Percentiles rank a stretch among this genome's conserved stretches.
Conservation (phyloP, 1,140 invertebrate genomes). For the Brachionus asplanchnoidis region DNA sequence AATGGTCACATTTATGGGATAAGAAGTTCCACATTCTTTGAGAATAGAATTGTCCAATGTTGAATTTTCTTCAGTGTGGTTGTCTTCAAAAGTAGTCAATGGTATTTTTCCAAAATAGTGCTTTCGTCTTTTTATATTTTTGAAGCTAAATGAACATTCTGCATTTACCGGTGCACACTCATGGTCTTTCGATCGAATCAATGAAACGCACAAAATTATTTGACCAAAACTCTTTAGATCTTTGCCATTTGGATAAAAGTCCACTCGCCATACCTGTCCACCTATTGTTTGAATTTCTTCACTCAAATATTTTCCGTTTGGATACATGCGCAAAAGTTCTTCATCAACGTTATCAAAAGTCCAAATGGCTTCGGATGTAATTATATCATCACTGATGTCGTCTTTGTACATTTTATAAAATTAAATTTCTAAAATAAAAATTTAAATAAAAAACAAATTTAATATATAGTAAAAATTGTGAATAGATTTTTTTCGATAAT, state of each 20-base stretch:
- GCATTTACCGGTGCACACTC: neutral
- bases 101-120: conserved; percentile 34
- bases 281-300: conserved; percentile 23
- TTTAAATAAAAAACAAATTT: neutral
- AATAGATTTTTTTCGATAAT: neutral
- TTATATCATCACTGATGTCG: conserved; percentile 17
- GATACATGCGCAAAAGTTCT: conserved; percentile 18
- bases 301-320: neutral
- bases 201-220: neutral
- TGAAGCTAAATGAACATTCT: conserved; percentile 24
- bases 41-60: neutral
- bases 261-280: neutral
- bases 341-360: conserved; percentile 10
- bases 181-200: neutral
- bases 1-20: conserved; percentile 3
- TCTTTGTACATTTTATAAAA: neutral
- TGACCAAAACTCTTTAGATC: conserved; percentile 1
- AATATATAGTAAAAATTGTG: neutral
- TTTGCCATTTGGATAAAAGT: conserved; percentile 33
- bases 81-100: neutral
- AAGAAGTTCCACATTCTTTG: neutral
- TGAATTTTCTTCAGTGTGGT: conserved; percentile 7
- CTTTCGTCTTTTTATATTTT: conserved; percentile 16
- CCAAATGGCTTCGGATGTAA: conserved; percentile 24
- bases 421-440: neutral